These are phyloP conservation scores for Temnothorax longispinosus DNA, from an alignment of 1,140 invertebrate species.

Conservation along the genomic window DNA sequence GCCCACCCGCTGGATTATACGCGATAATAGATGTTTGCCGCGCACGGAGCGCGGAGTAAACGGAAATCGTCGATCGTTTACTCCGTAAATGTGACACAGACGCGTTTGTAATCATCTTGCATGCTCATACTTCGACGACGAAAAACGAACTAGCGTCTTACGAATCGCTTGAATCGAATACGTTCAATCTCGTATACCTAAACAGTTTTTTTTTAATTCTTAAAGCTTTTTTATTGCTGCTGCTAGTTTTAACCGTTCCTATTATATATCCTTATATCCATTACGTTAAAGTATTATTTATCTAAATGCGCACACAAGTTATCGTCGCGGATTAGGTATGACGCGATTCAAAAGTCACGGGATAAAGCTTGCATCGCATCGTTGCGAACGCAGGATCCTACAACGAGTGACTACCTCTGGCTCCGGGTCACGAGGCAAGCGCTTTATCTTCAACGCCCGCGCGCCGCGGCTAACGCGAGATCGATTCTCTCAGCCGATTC, in stretches of 20 bases:
- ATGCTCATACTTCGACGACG: neutral
- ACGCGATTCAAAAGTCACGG: neutral
- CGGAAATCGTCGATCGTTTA: neutral
- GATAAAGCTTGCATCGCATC: conserved; percentile 14
- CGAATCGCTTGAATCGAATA: neutral
- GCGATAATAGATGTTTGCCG: conserved; percentile 69
- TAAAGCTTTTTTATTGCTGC: neutral
- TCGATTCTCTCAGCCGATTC: conserved; percentile 43
- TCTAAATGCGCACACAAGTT: neutral
- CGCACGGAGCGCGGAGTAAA: conserved; percentile 15
- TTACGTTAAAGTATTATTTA: neutral
- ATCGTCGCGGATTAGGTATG: neutral
- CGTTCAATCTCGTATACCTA: neutral
- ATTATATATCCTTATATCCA: neutral
- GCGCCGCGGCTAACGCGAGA: conserved; percentile 34
- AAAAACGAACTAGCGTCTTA: neutral
- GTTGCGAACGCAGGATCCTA: conserved; percentile 15
- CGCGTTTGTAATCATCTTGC: neutral
- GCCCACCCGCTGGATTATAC: conserved; percentile 56
- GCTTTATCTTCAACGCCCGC: conserved; percentile 39
- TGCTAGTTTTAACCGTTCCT: neutral
- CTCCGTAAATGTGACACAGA: conserved; percentile 10
- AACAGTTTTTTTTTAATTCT: neutral
- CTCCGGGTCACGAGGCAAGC: conserved; percentile 35
- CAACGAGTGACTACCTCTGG: conserved; percentile 36